These are phyloP conservation scores for Halcyon badia DNA, from an alignment of 2,797 vertebrate genomes.

Conservation along the genomic window DNA sequence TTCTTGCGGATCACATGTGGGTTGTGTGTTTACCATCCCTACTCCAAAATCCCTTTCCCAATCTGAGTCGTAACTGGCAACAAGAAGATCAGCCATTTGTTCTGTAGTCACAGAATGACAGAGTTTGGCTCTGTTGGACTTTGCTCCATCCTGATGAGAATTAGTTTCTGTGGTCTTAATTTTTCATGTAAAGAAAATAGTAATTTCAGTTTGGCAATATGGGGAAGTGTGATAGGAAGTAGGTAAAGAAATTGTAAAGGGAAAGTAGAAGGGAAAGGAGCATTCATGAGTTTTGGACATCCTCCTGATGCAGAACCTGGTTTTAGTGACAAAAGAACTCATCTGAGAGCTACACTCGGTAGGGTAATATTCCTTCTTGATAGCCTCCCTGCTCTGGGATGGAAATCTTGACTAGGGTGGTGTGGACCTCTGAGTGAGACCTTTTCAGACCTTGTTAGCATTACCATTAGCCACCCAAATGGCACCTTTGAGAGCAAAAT, in stretches of 20 bases:
- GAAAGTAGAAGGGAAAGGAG: neutral
- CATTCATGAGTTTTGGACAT: neutral
- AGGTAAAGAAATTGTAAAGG: neutral
- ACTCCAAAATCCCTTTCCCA: neutral
- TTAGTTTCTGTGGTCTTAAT: neutral
- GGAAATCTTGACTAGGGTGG: neutral
- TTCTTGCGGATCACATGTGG: neutral
- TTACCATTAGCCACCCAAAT: neutral
- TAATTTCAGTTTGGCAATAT: neutral
- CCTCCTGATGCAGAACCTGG: neutral
- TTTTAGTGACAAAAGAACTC: neutral
- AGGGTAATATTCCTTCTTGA: neutral
- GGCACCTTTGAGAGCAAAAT: neutral
- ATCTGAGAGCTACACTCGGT: neutral
- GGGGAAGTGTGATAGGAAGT: neutral
- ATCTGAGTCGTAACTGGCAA: neutral
- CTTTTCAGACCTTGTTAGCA: neutral
- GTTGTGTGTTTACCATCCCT: neutral
- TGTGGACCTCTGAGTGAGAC: neutral
- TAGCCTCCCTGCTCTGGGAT: accelerated
- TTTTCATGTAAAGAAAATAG: neutral
- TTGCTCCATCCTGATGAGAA: neutral
- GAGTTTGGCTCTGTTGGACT: neutral
- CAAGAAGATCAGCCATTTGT: neutral
- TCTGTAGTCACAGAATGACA: neutral